Evolutionary conservation across 2,113 vertebrate genomes (phyloP).

Genomic region (Nymphicus hollandicus): DNA sequence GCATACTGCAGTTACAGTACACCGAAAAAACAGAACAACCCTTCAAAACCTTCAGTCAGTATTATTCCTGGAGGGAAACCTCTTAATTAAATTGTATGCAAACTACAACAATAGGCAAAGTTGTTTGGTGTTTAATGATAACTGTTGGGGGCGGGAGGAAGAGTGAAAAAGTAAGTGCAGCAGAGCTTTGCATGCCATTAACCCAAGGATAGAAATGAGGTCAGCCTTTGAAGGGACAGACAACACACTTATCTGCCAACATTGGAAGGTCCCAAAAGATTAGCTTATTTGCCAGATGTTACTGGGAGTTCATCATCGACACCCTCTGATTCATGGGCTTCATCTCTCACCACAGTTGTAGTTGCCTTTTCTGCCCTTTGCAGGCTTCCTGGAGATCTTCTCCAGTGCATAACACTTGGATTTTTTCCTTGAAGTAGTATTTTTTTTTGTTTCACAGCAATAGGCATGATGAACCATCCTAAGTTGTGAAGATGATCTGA

Average conservation of each 20-base stretch:
- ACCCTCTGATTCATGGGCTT: constrained; percentile 39
- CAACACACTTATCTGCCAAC: background rate
- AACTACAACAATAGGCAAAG: constrained; percentile 43
- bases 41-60: constrained; percentile 53
- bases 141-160: background rate
- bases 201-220: constrained; percentile 46
- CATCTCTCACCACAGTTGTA: background rate
- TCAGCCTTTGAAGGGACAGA: constrained; percentile 26
- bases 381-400: constrained; percentile 15
- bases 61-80: constrained; percentile 64
- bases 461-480: background rate
- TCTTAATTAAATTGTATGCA: constrained; percentile 59
- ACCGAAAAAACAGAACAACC: constrained; percentile 24
- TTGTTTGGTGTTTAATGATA: constrained; percentile 51
- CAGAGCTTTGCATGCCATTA: constrained; percentile 41
- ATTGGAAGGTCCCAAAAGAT: constrained; percentile 37
- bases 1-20: constrained; percentile 59
- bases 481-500: background rate
- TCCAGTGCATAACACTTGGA: background rate
- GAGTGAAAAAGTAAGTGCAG: constrained; percentile 11
- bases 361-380: constrained; percentile 51
- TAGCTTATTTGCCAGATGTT: constrained; percentile 66
- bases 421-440: constrained; percentile 1
- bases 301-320: constrained; percentile 60
- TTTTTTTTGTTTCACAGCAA: background rate